Percentiles rank a stretch among this genome's conserved stretches.
These are phyloP conservation scores for Gopherus flavomarginatus DNA, from an alignment of 2,113 vertebrate species.

Conservation along the genomic window DNA sequence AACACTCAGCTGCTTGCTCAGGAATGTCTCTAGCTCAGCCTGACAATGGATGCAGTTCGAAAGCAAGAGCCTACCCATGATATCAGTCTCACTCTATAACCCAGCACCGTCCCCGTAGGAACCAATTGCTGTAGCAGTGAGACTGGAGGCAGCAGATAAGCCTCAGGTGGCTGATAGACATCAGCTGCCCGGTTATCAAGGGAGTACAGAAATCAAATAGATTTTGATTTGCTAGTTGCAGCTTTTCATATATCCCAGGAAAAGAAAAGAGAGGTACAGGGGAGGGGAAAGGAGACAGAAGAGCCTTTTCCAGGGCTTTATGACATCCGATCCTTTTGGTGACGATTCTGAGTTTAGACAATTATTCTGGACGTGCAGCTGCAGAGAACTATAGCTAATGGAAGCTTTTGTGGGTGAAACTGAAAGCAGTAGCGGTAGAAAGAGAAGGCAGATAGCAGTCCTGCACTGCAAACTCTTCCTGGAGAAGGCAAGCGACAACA, in stretches of 20 bases:
- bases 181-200: constrained; percentile 72
- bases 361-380: constrained; percentile 6
- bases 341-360: constrained; percentile 62
- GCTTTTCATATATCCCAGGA: constrained; percentile 63
- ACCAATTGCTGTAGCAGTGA: constrained; percentile 41
- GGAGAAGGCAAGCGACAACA: background rate
- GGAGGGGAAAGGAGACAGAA: background rate
- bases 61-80: background rate
- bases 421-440: background rate
- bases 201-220: constrained; percentile 74
- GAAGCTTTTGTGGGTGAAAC: constrained; percentile 36
- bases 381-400: constrained; percentile 22
- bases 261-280: constrained; percentile 50
- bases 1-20: background rate
- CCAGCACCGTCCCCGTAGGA: background rate
- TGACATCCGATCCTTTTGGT: constrained; percentile 58
- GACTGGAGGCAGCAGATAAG: constrained; percentile 75
- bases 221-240: constrained; percentile 70
- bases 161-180: constrained; percentile 65
- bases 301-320: constrained; percentile 45
- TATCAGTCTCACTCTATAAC: constrained; percentile 58
- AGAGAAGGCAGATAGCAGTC: constrained; percentile 26
- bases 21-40: background rate
- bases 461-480: constrained; percentile 38
- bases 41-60: constrained; percentile 1